Evolutionary conservation across 1,140 invertebrate genomes (phyloP).

Genomic region (Drosophila rufa): DNA sequence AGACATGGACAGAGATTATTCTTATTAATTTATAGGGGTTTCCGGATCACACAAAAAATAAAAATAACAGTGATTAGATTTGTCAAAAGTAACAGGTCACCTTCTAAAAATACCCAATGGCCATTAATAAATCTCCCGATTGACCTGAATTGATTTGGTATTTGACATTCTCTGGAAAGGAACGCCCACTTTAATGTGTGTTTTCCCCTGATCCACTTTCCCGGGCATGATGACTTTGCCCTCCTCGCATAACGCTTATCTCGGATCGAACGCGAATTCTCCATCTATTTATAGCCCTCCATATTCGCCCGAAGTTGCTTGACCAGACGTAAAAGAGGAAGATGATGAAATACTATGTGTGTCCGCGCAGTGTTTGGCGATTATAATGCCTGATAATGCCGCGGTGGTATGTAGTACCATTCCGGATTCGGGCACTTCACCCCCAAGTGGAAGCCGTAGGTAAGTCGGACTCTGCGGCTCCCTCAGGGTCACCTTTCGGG

Average conservation of each 20-base stretch:
- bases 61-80: not conserved
- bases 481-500: slow-evolving; percentile 29
- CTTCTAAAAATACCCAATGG: not conserved
- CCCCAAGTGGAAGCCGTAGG: slow-evolving; percentile 28
- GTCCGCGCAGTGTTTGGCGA: slow-evolving; percentile 6
- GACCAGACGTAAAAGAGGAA: slow-evolving; percentile 24
- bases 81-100: not conserved
- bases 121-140: not conserved
- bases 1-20: not conserved
- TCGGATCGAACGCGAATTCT: slow-evolving; percentile 10
- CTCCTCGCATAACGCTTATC: slow-evolving; percentile 26
- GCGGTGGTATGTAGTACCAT: slow-evolving; percentile 12
- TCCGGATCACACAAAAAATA: not conserved
- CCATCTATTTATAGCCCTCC: slow-evolving; percentile 31
- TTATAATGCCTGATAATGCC: slow-evolving; percentile 18
- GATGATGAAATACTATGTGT: slow-evolving; percentile 42
- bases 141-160: not conserved
- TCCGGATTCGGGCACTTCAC: slow-evolving; percentile 31
- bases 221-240: not conserved
- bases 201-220: slow-evolving; percentile 27
- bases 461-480: slow-evolving; percentile 28
- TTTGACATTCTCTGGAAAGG: not conserved
- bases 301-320: slow-evolving; percentile 4
- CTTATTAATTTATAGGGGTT: not conserved
- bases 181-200: not conserved